Base-by-base conservation (phyloP, 2,113 vertebrate species). In the Tragelaphus buxtoni region DNA sequence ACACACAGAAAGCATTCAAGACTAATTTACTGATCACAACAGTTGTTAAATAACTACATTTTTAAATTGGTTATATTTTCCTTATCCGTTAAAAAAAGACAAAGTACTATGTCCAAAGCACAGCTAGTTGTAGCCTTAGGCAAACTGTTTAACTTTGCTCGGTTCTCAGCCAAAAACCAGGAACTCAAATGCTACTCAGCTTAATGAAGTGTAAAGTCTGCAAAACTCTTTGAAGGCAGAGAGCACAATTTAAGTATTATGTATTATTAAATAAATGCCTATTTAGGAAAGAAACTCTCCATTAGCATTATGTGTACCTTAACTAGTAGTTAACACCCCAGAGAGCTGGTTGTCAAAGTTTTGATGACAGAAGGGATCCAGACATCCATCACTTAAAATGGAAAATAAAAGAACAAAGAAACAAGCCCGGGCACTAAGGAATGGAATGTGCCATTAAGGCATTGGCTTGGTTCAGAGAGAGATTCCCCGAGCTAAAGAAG, bases 401-500 rank as follows among this genome's bases (percentile, higher is more conserved):
- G 80, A 95, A 96, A 95, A 83, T 63, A 92, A 82, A 83, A 92
- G 87, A 94, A 97, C 76, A 97, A 97, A 95, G 86, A 93, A 94
- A 79, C 1, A 56, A 53, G 56, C 26, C 9, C 26, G 4, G 90
- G 16, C 26, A 30, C 56, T 91, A 84, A 84, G 65, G 94, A 90
- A 90, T 58, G 49, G 55, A 88, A 58, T 56, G 26, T 18, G 14
- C 76, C 61, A 30, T 63, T 47, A 86, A 96, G 90, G 47, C 51
- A 90, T 0, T 80, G 82, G 56, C 81, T 92, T 63, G 88, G 9
- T 85, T 94, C 90, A 55, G 60, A 83, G 87, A 91, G 63, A 63
- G 83, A 84, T 96, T 96, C 81, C 96, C 97, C 47, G 85, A 96
- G 88, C 96, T 94, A 96, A 97, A 93, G 96, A 92, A 96, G 96